Conservation (phyloP, 2,888 invertebrate species). For the Taphrorychus bicolor region DNA sequence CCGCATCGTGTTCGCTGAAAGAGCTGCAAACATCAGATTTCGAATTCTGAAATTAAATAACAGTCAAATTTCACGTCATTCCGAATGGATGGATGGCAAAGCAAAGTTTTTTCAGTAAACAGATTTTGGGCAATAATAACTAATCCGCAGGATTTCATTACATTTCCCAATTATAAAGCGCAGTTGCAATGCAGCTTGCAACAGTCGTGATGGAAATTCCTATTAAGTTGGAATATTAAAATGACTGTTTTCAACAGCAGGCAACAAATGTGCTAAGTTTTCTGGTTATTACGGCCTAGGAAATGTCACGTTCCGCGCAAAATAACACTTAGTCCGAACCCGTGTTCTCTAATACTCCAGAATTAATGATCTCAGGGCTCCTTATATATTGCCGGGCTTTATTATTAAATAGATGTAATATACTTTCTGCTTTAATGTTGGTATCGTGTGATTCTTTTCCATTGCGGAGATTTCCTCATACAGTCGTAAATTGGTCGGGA, state of each 20-base stretch:
- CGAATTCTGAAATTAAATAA: neutral
- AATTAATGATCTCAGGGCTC: slow-evolving; percentile 16
- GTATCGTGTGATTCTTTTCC: neutral
- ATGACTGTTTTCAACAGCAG: slow-evolving; percentile 35
- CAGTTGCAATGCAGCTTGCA: slow-evolving; percentile 34
- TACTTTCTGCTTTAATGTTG: slow-evolving; percentile 7
- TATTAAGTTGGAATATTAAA: slow-evolving; percentile 39
- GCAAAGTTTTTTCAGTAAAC: slow-evolving; percentile 16
- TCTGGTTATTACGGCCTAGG: slow-evolving; percentile 37
- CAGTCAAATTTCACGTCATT: neutral
- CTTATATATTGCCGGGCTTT: slow-evolving; percentile 9
- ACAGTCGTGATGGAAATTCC: slow-evolving; percentile 37
- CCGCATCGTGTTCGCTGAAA: neutral
- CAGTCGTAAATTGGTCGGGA: neutral
- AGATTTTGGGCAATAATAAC: slow-evolving; percentile 17
- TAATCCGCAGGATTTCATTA: slow-evolving; percentile 29
- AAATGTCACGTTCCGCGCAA: slow-evolving; percentile 33
- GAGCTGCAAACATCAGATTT: neutral
- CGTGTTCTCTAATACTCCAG: slow-evolving; percentile 25
- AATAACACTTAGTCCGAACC: slow-evolving; percentile 34
- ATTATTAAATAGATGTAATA: slow-evolving; percentile 2
- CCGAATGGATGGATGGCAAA: neutral
- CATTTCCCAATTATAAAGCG: slow-evolving; percentile 37
- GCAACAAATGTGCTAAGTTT: slow-evolving; percentile 43
- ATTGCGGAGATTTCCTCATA: neutral